phyloP scores from a whole-genome alignment of 2,888 invertebrate genomes.

The Chrysolina americana region DNA sequence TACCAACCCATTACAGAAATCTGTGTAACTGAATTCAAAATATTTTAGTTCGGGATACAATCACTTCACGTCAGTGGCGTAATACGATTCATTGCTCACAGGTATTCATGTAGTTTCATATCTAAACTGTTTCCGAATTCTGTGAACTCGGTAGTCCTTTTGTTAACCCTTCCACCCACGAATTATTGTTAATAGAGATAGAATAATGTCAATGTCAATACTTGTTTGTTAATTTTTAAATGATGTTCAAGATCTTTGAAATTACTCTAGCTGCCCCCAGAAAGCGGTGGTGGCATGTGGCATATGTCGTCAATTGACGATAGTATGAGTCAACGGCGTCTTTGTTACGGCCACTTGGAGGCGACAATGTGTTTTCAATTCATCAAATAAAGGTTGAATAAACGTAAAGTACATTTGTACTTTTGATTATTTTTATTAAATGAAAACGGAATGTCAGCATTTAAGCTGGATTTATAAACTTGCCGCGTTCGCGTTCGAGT shows the following conservation, averaged over 20 bases:
- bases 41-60: too few relatives aligned
- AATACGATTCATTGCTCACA: too few relatives aligned
- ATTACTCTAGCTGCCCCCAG: neutral
- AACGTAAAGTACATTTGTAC: neutral
- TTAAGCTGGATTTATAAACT: too few relatives aligned
- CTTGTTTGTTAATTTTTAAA: neutral
- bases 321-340: slow-evolving; percentile 4
- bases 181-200: neutral
- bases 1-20: too few relatives aligned
- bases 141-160: too few relatives aligned
- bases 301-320: slow-evolving; percentile 11
- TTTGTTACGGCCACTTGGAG: slow-evolving; percentile 13
- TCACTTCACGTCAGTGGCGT: too few relatives aligned
- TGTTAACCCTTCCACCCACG: neutral
- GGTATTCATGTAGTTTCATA: too few relatives aligned
- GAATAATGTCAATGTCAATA: neutral
- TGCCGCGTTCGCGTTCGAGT: too few relatives aligned
- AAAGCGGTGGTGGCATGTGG: neutral
- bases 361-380: slow-evolving; percentile 10
- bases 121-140: too few relatives aligned
- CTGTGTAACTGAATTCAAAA: too few relatives aligned
- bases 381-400: neutral
- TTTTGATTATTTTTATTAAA: neutral
- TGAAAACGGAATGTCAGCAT: too few relatives aligned
- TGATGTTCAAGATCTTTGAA: neutral